Conservation (phyloP, 2,113 vertebrate species). For the human (Homo sapiens) region GRCh38 chr5:129653501-129654000, state of each 20-base stretch:
- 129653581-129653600: background rate
- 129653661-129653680: background rate
- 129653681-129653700: too few species aligned
- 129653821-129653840: background rate
- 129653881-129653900: background rate
- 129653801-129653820: background rate
- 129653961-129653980: background rate
- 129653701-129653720: too few species aligned
- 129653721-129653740: too few species aligned
- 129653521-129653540: background rate
- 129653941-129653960: background rate
- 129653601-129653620: background rate
- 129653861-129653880: background rate
- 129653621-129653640: background rate
- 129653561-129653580: background rate
- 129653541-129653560: rapidly evolving
- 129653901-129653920: background rate
- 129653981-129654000: background rate
- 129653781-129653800: background rate
- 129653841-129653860: background rate
- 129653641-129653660: background rate
- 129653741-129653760: background rate
- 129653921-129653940: background rate
- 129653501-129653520: background rate
- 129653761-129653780: background rate